A percentile compares a stretch with the other conserved stretches of the same genome.
Evolutionary conservation across 1,140 invertebrate species (phyloP).

Genomic region (Matsumurasca onukii): DNA sequence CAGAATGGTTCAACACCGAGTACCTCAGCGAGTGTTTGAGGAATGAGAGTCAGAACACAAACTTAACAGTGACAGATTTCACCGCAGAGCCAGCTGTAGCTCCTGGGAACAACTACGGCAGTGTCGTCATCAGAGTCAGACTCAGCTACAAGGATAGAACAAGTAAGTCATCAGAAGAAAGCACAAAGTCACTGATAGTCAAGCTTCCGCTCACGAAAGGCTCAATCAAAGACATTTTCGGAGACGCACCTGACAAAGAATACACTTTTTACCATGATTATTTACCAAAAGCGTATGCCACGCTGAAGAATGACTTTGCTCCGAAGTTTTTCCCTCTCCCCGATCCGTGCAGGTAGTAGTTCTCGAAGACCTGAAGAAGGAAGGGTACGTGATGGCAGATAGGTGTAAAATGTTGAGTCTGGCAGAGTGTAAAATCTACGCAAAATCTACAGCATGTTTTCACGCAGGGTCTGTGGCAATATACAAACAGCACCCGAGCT

Average conservation of each 20-base stretch:
- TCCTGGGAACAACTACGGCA: conserved; percentile 13
- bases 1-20: background rate
- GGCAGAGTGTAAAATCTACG: background rate
- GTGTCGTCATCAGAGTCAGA: conserved; percentile 3
- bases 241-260: background rate
- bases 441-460: background rate
- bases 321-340: background rate
- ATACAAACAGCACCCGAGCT: background rate
- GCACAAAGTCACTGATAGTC: background rate
- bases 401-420: conserved; percentile 10
- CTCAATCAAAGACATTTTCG: background rate
- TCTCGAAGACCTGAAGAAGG: conserved; percentile 14
- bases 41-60: background rate
- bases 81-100: background rate
- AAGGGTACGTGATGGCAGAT: conserved; percentile 9
- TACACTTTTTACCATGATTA: conserved; percentile 3
- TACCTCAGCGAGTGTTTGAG: background rate
- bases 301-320: background rate
- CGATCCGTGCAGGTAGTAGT: background rate
- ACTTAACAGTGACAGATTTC: background rate
- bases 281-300: background rate
- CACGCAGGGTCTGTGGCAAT: conserved; percentile 6
- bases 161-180: background rate
- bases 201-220: background rate
- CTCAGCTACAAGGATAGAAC: background rate